Base-by-base conservation (phyloP, 2,113 vertebrate genomes). In the Cavia porcellus region DNA sequence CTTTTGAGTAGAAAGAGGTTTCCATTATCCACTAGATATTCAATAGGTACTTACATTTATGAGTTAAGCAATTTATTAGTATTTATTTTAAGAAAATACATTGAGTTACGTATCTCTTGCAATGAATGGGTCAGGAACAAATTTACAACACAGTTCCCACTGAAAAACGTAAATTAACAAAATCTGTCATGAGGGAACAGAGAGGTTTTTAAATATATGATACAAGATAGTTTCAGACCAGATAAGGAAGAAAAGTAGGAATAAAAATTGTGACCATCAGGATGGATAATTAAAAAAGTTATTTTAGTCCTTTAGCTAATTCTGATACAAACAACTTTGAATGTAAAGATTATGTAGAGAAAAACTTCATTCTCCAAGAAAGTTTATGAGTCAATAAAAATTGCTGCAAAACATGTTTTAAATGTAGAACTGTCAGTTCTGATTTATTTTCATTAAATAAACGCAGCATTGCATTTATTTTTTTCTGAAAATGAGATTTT, bases 401-500 rank as follows among this genome's bases (percentile, higher is more conserved):
- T 57, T 77, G 5, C 25, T 83, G 3, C 52, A 95, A 86, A 50
- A 75, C 42, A 17, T 5, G 7, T 77, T 92, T 90, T 47, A 62
- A 50, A 62, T 47, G 28, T 77, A 32, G 92, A 77, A n/a, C 59
- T 70, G 15, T 25, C 74, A 32, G 30, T 61, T 86, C 62, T 13
- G 81, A 96, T 13, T 70, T 96, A 12, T 17, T 84, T 86, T 81
- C 28, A 89, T 81, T 85, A 30, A 30, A 32, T 64, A 52, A 91
- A 80, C 81, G 55, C 11, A 93, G 7, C 30, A 93, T 64, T 72
- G 19, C 47, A 20, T 87, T 83, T 50, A 38, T n/a, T 70, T 80
- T 68, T 30, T 38, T 80, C 70, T 85, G 82, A 72, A 97, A 91
- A 84, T 80, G 64, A 91, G 55, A 84, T 81, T 93, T 91, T 81